These are phyloP conservation scores for Lepeophtheirus salmonis DNA, from an alignment of 1,140 invertebrate genomes.

Conservation along the genomic window DNA sequence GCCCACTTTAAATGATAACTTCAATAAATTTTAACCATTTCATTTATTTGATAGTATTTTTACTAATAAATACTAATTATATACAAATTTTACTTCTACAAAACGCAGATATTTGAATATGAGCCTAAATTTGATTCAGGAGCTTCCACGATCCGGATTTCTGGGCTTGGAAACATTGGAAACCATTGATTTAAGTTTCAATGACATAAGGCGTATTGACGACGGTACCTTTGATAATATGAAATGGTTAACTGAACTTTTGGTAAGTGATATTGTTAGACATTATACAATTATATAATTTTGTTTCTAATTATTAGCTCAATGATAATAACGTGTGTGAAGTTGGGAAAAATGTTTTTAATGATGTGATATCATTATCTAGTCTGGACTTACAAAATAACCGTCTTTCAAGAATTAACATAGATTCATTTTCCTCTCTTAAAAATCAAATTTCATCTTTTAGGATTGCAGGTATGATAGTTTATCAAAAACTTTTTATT, in stretches of 20 bases:
- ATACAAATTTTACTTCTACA: background rate
- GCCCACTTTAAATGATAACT: background rate
- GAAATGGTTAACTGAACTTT: conserved; percentile 14
- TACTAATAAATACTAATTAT: background rate
- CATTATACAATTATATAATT: no score
- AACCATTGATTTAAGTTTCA: conserved; percentile 16
- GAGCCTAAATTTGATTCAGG: conserved; percentile 16
- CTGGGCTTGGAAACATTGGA: conserved; percentile 16
- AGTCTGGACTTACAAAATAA: conserved; percentile 7
- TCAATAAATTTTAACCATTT: background rate
- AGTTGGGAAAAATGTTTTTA: conserved; percentile 1
- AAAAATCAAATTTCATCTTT: background rate
- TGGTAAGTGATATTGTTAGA: no score
- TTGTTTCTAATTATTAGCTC: conserved; percentile 2
- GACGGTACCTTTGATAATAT: conserved; percentile 8
- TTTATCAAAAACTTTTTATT: background rate
- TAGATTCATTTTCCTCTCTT: background rate
- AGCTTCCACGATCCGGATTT: conserved; percentile 9
- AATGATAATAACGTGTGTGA: conserved; percentile 18
- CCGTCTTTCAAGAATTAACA: background rate
- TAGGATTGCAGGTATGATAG: conserved; percentile 9
- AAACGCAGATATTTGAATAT: conserved; percentile 9
- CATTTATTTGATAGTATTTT: background rate
- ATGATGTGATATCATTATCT: conserved; percentile 1
- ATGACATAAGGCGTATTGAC: conserved; percentile 13